Evolutionary conservation across 2,113 vertebrate genomes (phyloP), one percentile per base, ranked within the genome.

Genomic region (Nothobranchius kuhntae): DNA sequence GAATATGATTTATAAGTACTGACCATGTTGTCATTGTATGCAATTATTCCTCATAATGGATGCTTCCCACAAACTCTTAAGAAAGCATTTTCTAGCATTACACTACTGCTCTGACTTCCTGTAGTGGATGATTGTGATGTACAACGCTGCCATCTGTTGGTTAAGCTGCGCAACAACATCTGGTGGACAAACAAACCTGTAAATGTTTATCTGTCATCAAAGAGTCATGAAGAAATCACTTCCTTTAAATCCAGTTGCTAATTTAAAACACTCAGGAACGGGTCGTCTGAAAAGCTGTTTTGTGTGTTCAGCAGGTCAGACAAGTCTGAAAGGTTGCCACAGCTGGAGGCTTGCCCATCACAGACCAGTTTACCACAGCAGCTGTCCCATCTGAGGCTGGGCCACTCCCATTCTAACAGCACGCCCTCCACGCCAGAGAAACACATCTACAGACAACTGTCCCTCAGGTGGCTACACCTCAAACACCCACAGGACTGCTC

Each of bases 401-500:
- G 89, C 69, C 75, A 79, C 68, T 68, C 85, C 45, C 91, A 91
- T 71, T 92, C 93, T 4, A 91, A 58, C 74, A 95, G 94, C 40
- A 91, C 89, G 3, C 94, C 95, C 0, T 91, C 94, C 24, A 95
- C 94, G 3, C 94, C 95, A 0, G 94, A 95, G 78, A 87, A 94
- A 81, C 92, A 89, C 12, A 85, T 93, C 7, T 92, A 92, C 64
- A 84, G 93, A 30, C 92, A 93, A 6, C 91, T 90, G 8, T 92
- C 93, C 0, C 92, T 95, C 74, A 93, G 94, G 94, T 96, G 83
- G 17, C 62, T 9, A 2, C 72, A 24, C 47, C 14, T 47, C 30
- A 26, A 10, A 57, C 26, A 35, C 13, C 50, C 38, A 9, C 21
- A 53, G 10, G 2, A 13, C 15, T 50, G 30, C 55, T 57, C 21